Percentiles rank a stretch among this genome's conserved stretches.
Conservation (phyloP, 1,140 invertebrate genomes). For the Drosophila mayri region DNA sequence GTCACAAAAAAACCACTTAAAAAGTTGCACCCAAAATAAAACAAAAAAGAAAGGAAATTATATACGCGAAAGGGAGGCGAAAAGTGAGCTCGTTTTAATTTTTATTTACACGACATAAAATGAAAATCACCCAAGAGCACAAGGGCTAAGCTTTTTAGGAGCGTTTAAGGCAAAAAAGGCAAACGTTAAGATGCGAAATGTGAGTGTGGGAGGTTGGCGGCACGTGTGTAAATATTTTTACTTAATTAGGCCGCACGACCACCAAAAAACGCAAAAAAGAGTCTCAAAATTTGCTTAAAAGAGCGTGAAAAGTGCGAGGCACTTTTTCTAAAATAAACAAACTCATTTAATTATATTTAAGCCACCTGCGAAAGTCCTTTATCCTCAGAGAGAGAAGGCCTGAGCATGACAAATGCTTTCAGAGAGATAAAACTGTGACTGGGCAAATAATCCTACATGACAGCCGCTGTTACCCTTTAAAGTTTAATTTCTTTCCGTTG, state of each 20-base stretch:
- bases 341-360: conserved; percentile 69
- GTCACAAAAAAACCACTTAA: conserved; percentile 52
- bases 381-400: background rate
- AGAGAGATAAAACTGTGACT: background rate
- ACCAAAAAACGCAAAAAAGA: conserved; percentile 11
- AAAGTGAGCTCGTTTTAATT: conserved; percentile 62
- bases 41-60: conserved; percentile 8
- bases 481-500: conserved; percentile 41
- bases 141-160: conserved; percentile 34
- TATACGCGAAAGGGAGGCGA: conserved; percentile 2
- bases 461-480: conserved; percentile 4
- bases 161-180: conserved; percentile 59
- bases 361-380: conserved; percentile 22
- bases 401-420: conserved; percentile 10
- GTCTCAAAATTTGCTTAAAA: conserved; percentile 63
- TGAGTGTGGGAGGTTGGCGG: background rate
- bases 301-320: conserved; percentile 69
- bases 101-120: conserved; percentile 67
- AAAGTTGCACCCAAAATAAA: conserved; percentile 44
- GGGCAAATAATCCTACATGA: too few relatives aligned
- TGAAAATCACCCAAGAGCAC: conserved; percentile 14
- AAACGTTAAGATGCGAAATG: conserved; percentile 36
- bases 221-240: conserved; percentile 71
- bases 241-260: conserved; percentile 67
- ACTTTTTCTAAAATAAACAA: conserved; percentile 79